Percentiles rank a stretch among this genome's conserved stretches.
These are phyloP conservation scores for Hypsibius dujardini DNA, from an alignment of 1,140 invertebrate genomes.

Conservation along the genomic window DNA sequence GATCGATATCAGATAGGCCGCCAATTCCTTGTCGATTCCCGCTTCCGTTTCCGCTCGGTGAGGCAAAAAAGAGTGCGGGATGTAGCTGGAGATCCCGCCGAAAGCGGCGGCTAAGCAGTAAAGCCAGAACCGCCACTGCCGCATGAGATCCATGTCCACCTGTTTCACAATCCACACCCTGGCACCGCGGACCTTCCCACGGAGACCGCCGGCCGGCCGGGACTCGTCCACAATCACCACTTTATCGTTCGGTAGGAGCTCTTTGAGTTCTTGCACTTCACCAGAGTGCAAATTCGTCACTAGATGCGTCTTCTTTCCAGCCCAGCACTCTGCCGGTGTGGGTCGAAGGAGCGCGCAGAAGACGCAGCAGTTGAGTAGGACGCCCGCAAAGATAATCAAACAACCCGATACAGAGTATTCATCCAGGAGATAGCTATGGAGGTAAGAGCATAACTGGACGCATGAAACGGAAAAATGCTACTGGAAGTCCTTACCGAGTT, in stretches of 20 bases:
- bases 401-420: slow-evolving; percentile 31
- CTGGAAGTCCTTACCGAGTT: slow-evolving; percentile 27
- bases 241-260: neutral
- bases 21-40: neutral
- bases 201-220: neutral
- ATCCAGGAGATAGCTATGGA: slow-evolving; percentile 39
- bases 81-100: slow-evolving; percentile 4
- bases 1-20: neutral
- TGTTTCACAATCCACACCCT: neutral
- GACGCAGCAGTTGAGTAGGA: slow-evolving; percentile 17
- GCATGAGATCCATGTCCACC: slow-evolving; percentile 6
- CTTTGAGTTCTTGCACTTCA: neutral
- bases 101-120: neutral
- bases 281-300: neutral
- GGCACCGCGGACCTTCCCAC: neutral
- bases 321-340: neutral
- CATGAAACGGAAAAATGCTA: too few relatives aligned
- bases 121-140: slow-evolving; percentile 15
- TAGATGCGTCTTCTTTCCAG: neutral
- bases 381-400: neutral
- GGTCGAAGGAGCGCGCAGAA: slow-evolving; percentile 17
- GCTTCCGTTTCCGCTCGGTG: slow-evolving; percentile 7
- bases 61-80: slow-evolving; percentile 4
- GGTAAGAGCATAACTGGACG: too few relatives aligned
- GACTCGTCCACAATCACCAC: neutral